These are phyloP conservation scores for Homalodisca vitripennis DNA, from an alignment of 1,140 invertebrate genomes.

Conservation along the genomic window DNA sequence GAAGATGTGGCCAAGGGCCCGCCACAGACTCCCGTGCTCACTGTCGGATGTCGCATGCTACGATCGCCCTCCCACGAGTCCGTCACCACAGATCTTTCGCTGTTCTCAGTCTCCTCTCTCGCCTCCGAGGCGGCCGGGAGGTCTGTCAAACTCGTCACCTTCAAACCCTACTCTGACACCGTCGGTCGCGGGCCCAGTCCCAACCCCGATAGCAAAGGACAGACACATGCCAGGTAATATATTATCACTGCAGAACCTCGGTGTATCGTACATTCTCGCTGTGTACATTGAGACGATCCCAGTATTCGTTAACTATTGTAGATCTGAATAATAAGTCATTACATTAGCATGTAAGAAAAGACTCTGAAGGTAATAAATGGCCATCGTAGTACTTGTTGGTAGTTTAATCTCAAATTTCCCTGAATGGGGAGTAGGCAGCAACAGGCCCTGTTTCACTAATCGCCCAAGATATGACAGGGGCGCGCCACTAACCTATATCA, in stretches of 20 bases:
- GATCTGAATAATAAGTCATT: no score
- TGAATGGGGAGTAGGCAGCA: no score
- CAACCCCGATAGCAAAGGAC: slow-evolving; percentile 58
- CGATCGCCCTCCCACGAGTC: slow-evolving; percentile 79
- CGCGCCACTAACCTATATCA: no score
- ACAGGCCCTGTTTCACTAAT: no score
- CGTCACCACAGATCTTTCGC: slow-evolving; percentile 75
- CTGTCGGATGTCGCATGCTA: slow-evolving; percentile 61
- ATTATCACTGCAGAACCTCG: no score
- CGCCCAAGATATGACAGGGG: no score
- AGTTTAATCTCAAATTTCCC: no score
- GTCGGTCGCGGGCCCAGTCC: slow-evolving; percentile 62
- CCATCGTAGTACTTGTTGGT: no score
- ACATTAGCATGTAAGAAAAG: no score
- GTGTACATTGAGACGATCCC: neutral
- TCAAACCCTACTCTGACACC: slow-evolving; percentile 55
- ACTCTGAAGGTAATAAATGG: no score
- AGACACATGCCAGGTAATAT: slow-evolving; percentile 30
- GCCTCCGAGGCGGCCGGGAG: slow-evolving; percentile 55
- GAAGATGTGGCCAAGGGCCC: slow-evolving; percentile 7
- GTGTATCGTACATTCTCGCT: neutral
- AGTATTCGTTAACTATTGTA: no score
- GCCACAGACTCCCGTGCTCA: slow-evolving; percentile 50
- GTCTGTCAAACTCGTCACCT: slow-evolving; percentile 53
- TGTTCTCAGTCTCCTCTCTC: slow-evolving; percentile 75